Evolutionary conservation across 2,888 invertebrate genomes (phyloP), one percentile per base, ranked within the genome.

Genomic region (Troides helena): DNA sequence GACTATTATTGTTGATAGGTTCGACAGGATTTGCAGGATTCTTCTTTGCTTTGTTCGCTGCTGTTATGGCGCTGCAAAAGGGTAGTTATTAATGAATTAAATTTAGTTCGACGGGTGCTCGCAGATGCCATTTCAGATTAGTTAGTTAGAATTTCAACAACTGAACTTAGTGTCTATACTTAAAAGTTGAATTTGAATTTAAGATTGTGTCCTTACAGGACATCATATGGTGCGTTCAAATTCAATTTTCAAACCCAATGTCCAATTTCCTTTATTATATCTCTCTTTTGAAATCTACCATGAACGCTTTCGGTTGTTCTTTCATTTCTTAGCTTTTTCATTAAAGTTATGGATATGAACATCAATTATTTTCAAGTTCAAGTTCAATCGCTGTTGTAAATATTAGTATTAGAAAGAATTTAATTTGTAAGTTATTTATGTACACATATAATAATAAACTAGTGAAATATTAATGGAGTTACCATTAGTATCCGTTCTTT

Each of bases 11-110:
- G 12, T 85, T 97, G 64, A 95, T 96, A 6, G 96, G 96, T 72
- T 95, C 96, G 0, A 96, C 97, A 0, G 96, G 96, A 23, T 84
- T 97, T 71, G 97, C 97, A 25, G 97, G 97, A 74, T 97, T 97
- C 89, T 97, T 97, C 93, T 97, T 97, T 83, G 97, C 97, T 0
- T 88, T 97, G 18, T 97, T 97, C 79, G 96, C 97, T 65, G 96
- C 97, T 1, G 96, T 96, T 6, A 95, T 97, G 93, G 96, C 96
- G 68, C 88, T 97, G 72, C 96, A 95, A 83, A 89, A 92, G 72
- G 92, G 92, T 71, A 83, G 87, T 50, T 90, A 89, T 76, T 92
- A 82, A 80, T 70, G 78, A 77, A 74, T 72, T 74, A 74, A 77
- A 78, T 78, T 46, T 78, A 81, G 76, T 85, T 85, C 83, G 85